Evolutionary conservation across 1,140 invertebrate genomes (phyloP), one percentile per base, ranked within the genome.

Genomic region (Streblospio benedicti): DNA sequence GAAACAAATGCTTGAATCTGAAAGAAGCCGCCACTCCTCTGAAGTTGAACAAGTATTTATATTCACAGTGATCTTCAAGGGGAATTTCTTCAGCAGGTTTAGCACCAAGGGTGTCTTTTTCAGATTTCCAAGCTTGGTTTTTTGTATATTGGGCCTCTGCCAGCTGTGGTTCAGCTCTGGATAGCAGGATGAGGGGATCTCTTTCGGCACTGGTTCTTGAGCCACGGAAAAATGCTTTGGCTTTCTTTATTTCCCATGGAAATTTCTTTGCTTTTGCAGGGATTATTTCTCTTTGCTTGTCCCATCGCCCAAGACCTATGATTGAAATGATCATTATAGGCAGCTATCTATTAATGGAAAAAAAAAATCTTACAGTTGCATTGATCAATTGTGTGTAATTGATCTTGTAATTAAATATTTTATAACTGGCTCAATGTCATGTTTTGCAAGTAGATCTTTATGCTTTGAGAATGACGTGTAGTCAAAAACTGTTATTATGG

Each of bases 111-210:
- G 92, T 95, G 69, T 96, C 92, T 84, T 62, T 57, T n/a, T 62
- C 60, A 31, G 93, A 96, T 76, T 91, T 95, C 93, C 93, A 98
- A 0, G 93, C 93, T 81, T 98, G 94, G 81, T 98, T 98, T 78
- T 95, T 97, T 0, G 94, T 97, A 75, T 96, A 97, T 62, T 89
- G 83, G 6, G 93, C 94, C 82, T 96, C 89, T 20, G 91, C 86
- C 41, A 97, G 71, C 2, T 90, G 80, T 16, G 90, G 86, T 44
- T 84, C 74, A 43, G 83, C 82, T 60, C 93, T 81, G 32, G 92
- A 93, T 1, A 98, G 76, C 41, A 92, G 76, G 57, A 98, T 80
- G n/a, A 97, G 78, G 47, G 88, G 83, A 79, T 98, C 94, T 61
- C 94, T 79, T 75, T 97, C 91, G 23, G 84, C 81, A 69, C 86